phyloP scores from a whole-genome alignment of 2,797 vertebrate genomes.

The Balearica regulorum region DNA sequence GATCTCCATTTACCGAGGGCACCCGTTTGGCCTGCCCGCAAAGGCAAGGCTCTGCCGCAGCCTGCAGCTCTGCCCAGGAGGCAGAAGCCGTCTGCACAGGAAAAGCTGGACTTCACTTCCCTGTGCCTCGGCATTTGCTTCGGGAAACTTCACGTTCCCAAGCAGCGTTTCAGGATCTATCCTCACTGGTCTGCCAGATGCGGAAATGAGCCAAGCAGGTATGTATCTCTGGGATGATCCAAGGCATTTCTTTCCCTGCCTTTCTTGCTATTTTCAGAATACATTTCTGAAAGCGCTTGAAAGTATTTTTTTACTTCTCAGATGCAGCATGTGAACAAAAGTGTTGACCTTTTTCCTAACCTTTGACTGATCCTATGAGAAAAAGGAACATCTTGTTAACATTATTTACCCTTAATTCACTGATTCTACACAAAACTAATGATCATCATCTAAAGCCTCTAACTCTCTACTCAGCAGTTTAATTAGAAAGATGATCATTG shows the following conservation, averaged over 20 bases:
- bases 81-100: not conserved
- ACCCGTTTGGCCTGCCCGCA: not conserved
- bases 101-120: not conserved
- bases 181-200: not conserved
- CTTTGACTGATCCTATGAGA: not conserved
- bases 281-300: not conserved
- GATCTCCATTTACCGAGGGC: fast-evolving
- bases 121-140: not conserved
- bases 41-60: not conserved
- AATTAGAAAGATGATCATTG: slow-evolving; percentile 17
- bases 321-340: not conserved
- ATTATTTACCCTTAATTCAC: not conserved
- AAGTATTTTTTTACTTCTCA: not conserved
- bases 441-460: not conserved
- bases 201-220: not conserved
- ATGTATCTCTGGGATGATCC: not conserved
- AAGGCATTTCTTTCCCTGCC: not conserved
- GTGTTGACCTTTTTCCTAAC: not conserved
- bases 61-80: not conserved
- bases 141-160: not conserved
- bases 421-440: not conserved
- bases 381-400: not conserved
- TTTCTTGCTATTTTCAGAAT: not conserved
- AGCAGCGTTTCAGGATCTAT: not conserved
- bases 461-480: not conserved